Evolutionary conservation across 2,888 invertebrate genomes (phyloP).

Genomic region (Galerucella pusilla): DNA sequence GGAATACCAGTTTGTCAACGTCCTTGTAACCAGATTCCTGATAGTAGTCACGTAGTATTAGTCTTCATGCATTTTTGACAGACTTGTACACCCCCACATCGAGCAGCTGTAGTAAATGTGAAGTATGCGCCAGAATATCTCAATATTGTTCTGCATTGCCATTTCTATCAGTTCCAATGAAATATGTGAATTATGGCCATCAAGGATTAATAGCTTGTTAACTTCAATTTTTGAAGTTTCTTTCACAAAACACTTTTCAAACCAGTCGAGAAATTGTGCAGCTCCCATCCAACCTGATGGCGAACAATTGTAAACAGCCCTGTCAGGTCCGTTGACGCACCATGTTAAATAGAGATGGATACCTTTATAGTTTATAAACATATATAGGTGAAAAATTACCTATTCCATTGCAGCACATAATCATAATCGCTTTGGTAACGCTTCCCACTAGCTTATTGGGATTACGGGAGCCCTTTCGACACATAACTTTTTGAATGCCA

Average conservation of each 20-base stretch:
- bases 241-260: conserved; percentile 40
- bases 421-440: conserved; percentile 38
- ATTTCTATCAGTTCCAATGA: conserved; percentile 34
- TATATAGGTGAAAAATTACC: conserved; percentile 37
- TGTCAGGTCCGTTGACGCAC: conserved; percentile 33
- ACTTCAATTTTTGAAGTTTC: conserved; percentile 32
- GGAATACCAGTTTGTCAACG: no score
- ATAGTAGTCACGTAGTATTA: no score
- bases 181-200: conserved; percentile 44
- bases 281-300: conserved; percentile 46
- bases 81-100: conserved; percentile 36
- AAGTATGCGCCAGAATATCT: conserved; percentile 38
- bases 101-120: conserved; percentile 36
- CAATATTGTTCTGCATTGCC: conserved; percentile 36
- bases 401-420: conserved; percentile 43
- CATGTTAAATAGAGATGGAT: conserved; percentile 39
- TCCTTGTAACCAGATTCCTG: no score
- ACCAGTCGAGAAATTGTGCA: conserved; percentile 42
- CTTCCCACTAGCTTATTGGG: conserved; percentile 39
- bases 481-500: conserved; percentile 41
- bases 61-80: no score
- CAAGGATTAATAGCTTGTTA: conserved; percentile 39
- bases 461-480: conserved; percentile 33
- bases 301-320: conserved; percentile 41
- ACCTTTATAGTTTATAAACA: conserved; percentile 44